Evolutionary conservation across 2,888 invertebrate species (phyloP).

Genomic region (Meloe dianella): DNA sequence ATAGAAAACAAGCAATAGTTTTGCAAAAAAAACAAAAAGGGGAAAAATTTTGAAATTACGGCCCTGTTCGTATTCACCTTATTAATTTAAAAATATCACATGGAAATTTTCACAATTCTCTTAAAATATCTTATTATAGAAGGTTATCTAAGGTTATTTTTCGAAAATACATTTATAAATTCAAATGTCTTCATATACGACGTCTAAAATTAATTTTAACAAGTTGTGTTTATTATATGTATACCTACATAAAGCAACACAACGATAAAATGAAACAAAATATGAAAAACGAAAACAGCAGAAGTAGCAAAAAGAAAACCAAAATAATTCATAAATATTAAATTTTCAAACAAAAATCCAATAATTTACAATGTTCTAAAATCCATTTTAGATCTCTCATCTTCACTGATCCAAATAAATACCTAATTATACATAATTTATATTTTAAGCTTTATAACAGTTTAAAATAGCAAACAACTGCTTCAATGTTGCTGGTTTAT

Average conservation of each 20-base stretch:
- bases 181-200: too few relatives aligned
- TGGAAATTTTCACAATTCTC: background rate
- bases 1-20: too few relatives aligned
- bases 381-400: background rate
- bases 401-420: background rate
- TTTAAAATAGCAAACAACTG: background rate
- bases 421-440: background rate
- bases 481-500: background rate
- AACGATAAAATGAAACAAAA: background rate
- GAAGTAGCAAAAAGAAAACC: too few relatives aligned
- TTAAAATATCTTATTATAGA: background rate
- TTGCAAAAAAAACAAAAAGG: too few relatives aligned
- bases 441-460: background rate
- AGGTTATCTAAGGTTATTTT: constrained; percentile 1
- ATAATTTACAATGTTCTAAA: constrained; percentile 1
- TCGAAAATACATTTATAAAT: background rate
- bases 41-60: too few relatives aligned
- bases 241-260: background rate
- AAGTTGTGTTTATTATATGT: too few relatives aligned
- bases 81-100: background rate
- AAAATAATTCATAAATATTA: too few relatives aligned
- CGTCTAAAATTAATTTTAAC: background rate
- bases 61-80: background rate
- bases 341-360: too few relatives aligned
- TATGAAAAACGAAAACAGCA: too few relatives aligned